Conservation (phyloP, 2,888 invertebrate genomes). For the Conops quadrifasciatus region DNA sequence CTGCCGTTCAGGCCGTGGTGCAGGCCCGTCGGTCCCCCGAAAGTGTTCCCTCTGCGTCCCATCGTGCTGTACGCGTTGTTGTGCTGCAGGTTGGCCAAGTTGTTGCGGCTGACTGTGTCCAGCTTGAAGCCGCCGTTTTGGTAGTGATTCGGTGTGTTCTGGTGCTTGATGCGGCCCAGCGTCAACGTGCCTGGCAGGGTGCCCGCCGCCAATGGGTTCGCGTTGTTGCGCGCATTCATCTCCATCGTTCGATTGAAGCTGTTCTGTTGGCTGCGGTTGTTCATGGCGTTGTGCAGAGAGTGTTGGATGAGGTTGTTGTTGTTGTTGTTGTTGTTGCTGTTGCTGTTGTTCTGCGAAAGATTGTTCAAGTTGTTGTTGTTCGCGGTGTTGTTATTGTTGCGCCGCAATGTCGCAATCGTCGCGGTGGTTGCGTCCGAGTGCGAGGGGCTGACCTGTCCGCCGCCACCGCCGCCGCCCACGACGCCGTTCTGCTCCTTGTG, state of each 20-base stretch:
- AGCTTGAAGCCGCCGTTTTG: constrained; percentile 64
- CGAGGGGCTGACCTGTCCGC: constrained; percentile 79
- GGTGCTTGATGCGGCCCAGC: constrained; percentile 63
- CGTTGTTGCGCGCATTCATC: constrained; percentile 64
- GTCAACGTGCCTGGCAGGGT: constrained; percentile 62
- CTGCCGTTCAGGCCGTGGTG: constrained; percentile 53
- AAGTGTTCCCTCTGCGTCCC: constrained; percentile 62
- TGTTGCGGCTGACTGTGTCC: constrained; percentile 62
- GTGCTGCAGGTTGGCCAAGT: constrained; percentile 59
- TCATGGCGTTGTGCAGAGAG: constrained; percentile 56
- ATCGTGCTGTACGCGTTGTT: constrained; percentile 63
- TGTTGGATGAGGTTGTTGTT: constrained; percentile 58
- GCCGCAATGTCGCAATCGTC: constrained; percentile 71
- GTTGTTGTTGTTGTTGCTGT: constrained; percentile 72
- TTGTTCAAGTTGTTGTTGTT: constrained; percentile 61
- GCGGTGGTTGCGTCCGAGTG: constrained; percentile 86
- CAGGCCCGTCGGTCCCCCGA: constrained; percentile 56
- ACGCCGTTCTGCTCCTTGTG: constrained; percentile 71
- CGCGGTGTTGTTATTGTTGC: constrained; percentile 62
- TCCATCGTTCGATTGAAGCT: constrained; percentile 64
- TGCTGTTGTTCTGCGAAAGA: constrained; percentile 72
- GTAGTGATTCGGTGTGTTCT: constrained; percentile 61
- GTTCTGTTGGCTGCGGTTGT: constrained; percentile 60
- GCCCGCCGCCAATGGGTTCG: constrained; percentile 57
- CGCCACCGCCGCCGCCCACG: constrained; percentile 50